Conservation (phyloP, 2,797 vertebrate species). For the Pseudochaenichthys georgianus region DNA sequence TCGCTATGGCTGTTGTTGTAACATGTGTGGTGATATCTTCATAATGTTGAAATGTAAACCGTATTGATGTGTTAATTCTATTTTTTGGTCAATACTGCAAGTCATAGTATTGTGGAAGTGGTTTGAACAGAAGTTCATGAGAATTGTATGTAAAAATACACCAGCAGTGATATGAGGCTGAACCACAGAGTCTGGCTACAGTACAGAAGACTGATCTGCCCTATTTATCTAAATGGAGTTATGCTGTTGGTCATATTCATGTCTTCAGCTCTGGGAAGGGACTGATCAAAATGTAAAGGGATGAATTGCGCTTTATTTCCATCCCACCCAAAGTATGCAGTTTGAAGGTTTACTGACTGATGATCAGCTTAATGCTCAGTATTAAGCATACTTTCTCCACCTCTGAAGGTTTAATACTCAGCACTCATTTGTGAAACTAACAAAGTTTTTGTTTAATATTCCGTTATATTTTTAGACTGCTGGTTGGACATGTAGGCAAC, state of each 20-base stretch:
- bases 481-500: too few relatives aligned
- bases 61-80: not conserved
- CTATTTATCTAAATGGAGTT: conserved; percentile 38
- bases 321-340: not conserved
- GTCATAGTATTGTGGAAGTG: conserved; percentile 26
- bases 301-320: conserved; percentile 21
- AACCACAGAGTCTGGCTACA: conserved; percentile 10
- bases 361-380: not conserved
- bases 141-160: conserved; percentile 17
- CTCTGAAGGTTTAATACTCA: not conserved
- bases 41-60: not conserved
- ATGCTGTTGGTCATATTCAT: conserved; percentile 28
- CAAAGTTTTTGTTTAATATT: too few relatives aligned
- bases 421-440: not conserved
- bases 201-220: conserved; percentile 5
- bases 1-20: conserved; percentile 8
- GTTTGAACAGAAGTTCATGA: conserved; percentile 13
- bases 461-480: too few relatives aligned
- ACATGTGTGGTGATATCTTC: conserved; percentile 6
- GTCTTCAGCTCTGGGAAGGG: conserved; percentile 8
- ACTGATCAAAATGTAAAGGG: conserved; percentile 47
- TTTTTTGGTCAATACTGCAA: not conserved
- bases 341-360: not conserved
- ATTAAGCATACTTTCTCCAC: not conserved
- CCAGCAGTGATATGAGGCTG: not conserved